Percentiles rank a stretch among this genome's conserved stretches.
phyloP scores from a whole-genome alignment of 2,113 vertebrate species.

The Rhineura floridana region DNA sequence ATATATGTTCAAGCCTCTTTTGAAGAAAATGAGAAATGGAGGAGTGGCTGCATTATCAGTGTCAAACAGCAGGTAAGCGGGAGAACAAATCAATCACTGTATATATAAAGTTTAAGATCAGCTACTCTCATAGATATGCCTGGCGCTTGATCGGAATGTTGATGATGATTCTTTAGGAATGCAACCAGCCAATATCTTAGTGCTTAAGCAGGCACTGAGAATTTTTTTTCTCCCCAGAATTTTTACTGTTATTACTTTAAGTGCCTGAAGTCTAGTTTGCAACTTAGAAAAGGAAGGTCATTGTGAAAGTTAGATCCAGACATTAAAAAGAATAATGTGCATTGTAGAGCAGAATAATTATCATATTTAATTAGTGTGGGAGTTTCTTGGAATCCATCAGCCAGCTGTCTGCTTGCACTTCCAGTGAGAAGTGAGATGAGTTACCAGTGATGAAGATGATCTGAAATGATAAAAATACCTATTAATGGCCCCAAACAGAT shows the following conservation, averaged over 20 bases:
- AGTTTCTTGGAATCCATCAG: constrained; percentile 54
- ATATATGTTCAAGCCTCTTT: neutral
- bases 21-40: neutral
- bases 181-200: neutral
- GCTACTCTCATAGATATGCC: neutral
- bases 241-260: constrained; percentile 9
- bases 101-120: neutral
- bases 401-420: constrained; percentile 57
- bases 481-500: constrained; percentile 8
- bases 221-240: neutral
- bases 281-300: constrained; percentile 41
- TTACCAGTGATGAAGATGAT: constrained; percentile 13
- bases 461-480: neutral
- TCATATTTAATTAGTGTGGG: constrained; percentile 52
- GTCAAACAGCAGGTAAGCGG: neutral
- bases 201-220: neutral
- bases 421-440: constrained; percentile 31
- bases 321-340: constrained; percentile 44
- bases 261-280: constrained; percentile 44
- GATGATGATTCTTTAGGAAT: constrained; percentile 13
- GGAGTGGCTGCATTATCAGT: neutral
- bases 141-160: neutral
- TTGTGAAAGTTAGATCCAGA: constrained; percentile 39
- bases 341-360: constrained; percentile 49
- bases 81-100: constrained; percentile 4